phyloP scores from a whole-genome alignment of 37 sponge, comb jelly and placozoan species.

The Dysidea cf. avara region DNA sequence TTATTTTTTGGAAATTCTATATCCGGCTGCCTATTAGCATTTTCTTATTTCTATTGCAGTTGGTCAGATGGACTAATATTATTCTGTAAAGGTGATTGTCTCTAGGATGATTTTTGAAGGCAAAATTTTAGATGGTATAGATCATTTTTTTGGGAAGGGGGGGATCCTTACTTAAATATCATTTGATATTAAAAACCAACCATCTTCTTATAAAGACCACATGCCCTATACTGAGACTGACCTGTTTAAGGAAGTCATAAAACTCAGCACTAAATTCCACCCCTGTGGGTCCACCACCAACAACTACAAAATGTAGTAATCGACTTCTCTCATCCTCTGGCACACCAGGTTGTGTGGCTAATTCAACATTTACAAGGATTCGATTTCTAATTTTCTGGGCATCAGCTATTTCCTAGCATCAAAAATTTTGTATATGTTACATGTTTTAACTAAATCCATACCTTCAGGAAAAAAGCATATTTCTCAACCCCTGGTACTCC shows the following conservation, averaged over 20 bases:
- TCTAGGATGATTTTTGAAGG: too few species aligned
- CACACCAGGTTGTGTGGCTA: conserved; percentile 56
- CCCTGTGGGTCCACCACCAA: conserved; percentile 93
- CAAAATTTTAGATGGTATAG: too few species aligned
- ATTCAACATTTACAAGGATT: conserved; percentile 77
- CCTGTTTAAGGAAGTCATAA: conserved; percentile 87
- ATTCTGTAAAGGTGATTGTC: too few species aligned
- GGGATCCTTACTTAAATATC: too few species aligned
- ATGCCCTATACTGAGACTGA: conserved; percentile 20
- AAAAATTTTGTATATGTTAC: too few species aligned
- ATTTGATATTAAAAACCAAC: too few species aligned
- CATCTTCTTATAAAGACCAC: too few species aligned
- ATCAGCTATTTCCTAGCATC: conserved; percentile 78
- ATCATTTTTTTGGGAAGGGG: too few species aligned
- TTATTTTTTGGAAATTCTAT: too few species aligned
- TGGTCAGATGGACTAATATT: too few species aligned
- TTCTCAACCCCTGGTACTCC: conserved; percentile 81
- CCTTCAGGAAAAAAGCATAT: conserved; percentile 86
- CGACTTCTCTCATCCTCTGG: conserved; percentile 45
- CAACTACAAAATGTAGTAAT: conserved; percentile 81
- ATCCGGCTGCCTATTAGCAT: too few species aligned
- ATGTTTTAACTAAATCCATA: not conserved
- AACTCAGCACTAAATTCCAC: conserved; percentile 95
- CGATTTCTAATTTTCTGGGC: conserved; percentile 72
- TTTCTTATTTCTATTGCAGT: too few species aligned